A percentile compares a stretch with the other conserved stretches of the same genome.
These are phyloP conservation scores for Todiramphus saurophagus DNA, from an alignment of 2,113 vertebrate genomes.

Conservation along the genomic window DNA sequence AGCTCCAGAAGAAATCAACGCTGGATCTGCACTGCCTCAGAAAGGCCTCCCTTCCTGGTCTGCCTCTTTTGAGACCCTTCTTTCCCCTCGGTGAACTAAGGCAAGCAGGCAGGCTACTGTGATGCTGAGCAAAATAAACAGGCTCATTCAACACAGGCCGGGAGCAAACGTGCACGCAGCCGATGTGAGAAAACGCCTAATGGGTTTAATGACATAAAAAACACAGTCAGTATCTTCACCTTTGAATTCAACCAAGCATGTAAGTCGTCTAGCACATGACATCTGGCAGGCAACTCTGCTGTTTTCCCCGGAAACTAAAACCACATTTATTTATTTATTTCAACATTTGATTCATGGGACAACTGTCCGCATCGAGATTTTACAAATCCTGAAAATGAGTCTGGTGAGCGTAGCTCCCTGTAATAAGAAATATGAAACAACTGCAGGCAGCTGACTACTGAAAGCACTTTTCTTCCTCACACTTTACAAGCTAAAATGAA, in stretches of 20 bases:
- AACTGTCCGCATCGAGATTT: neutral
- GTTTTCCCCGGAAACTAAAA: neutral
- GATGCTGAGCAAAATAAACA: slow-evolving; percentile 53
- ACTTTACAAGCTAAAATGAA: slow-evolving; percentile 41
- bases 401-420: neutral
- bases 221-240: neutral
- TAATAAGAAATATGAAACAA: slow-evolving; percentile 1
- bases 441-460: slow-evolving; percentile 7
- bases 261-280: neutral
- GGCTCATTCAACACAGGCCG: neutral
- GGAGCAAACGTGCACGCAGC: neutral
- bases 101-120: neutral
- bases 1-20: slow-evolving; percentile 12
- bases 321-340: neutral
- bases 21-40: neutral
- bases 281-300: neutral
- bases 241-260: neutral
- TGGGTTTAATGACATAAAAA: slow-evolving; percentile 44
- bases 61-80: neutral
- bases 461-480: slow-evolving; percentile 30
- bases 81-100: neutral
- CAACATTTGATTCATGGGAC: neutral
- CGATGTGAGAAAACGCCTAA: neutral
- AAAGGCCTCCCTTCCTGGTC: neutral
- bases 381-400: neutral